Conservation (phyloP, 2,888 invertebrate genomes). For the Geophilus truncorum region DNA sequence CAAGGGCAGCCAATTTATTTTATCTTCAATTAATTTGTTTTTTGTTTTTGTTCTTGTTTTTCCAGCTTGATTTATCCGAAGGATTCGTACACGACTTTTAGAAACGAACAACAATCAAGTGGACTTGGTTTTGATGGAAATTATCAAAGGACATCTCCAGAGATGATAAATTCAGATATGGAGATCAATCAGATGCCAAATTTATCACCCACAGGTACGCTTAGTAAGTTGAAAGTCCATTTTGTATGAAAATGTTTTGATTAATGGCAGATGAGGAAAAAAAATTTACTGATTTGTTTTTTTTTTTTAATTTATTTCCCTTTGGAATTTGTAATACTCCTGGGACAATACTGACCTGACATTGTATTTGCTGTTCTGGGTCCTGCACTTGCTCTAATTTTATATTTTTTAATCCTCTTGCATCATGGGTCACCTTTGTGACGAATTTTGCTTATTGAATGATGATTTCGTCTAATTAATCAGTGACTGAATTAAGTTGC, state of each 20-base stretch:
- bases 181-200: neutral
- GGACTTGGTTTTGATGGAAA: constrained; percentile 61
- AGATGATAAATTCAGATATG: neutral
- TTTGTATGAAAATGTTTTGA: neutral
- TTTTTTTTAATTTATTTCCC: neutral
- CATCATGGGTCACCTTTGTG: too few relatives aligned
- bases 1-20: neutral
- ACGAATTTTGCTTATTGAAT: too few relatives aligned
- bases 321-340: neutral
- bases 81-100: constrained; percentile 67
- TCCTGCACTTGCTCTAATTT: neutral
- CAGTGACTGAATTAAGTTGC: too few relatives aligned
- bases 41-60: neutral
- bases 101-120: constrained; percentile 54
- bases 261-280: too few relatives aligned
- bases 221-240: neutral
- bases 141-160: constrained; percentile 67
- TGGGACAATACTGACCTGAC: neutral
- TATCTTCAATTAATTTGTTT: neutral
- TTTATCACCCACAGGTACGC: neutral
- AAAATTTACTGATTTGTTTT: neutral
- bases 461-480: too few relatives aligned
- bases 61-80: constrained; percentile 60
- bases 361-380: neutral
- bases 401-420: neutral